Evolutionary conservation across 64 coral and sea anemone species (phyloP).

Genomic region (Pocillopora verrucosa): DNA sequence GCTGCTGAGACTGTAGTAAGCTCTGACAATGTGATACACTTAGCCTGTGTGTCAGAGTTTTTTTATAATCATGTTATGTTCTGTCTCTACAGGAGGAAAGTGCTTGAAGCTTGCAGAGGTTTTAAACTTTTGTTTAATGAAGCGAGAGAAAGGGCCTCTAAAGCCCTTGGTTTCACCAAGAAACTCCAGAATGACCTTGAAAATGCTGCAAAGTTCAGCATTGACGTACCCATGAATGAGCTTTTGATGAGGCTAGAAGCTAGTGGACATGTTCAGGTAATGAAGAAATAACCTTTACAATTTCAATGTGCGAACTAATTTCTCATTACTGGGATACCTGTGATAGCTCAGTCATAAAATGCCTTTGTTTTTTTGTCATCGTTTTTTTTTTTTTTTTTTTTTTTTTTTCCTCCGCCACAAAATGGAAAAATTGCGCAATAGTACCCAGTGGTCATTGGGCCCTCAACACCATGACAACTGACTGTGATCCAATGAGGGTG

Average conservation of each 20-base stretch:
- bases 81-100: constrained; percentile 63
- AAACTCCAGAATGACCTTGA: constrained; percentile 85
- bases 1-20: no score
- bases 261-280: constrained; percentile 81
- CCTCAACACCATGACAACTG: no score
- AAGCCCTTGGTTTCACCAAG: constrained; percentile 93
- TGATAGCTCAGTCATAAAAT: no score
- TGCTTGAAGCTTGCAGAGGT: constrained; percentile 88
- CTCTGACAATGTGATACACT: not conserved
- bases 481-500: no score
- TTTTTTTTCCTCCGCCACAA: no score
- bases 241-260: constrained; percentile 64
- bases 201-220: constrained; percentile 89
- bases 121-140: constrained; percentile 95
- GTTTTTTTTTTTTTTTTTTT: no score
- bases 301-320: no score
- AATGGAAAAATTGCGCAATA: no score
- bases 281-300: not conserved
- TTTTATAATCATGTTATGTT: not conserved
- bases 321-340: no score
- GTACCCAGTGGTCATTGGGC: no score
- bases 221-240: constrained; percentile 73
- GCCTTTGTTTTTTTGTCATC: no score
- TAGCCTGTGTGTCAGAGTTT: not conserved
- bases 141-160: constrained; percentile 86